These are phyloP conservation scores for Hypsopygia costalis DNA, from an alignment of 2,888 invertebrate genomes.

Conservation along the genomic window DNA sequence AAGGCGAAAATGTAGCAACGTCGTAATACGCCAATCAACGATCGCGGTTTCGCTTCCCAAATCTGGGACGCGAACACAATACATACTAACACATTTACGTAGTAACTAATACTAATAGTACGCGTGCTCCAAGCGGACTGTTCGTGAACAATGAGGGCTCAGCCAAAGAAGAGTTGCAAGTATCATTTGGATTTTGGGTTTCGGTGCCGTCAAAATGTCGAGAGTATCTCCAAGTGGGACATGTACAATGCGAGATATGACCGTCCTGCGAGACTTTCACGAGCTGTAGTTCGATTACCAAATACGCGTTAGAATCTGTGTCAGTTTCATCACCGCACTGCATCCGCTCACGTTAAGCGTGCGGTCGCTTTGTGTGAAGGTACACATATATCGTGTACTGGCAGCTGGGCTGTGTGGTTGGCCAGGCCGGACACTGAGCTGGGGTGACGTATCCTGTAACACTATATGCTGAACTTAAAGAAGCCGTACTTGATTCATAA, in stretches of 20 bases:
- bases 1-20: slow-evolving; percentile 74
- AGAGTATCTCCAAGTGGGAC: slow-evolving; percentile 65
- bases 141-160: slow-evolving; percentile 51
- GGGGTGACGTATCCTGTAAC: slow-evolving; percentile 24
- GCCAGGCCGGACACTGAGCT: slow-evolving; percentile 22
- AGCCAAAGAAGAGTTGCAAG: slow-evolving; percentile 54
- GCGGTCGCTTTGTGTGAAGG: slow-evolving; percentile 51
- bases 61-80: slow-evolving; percentile 68
- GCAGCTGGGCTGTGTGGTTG: slow-evolving; percentile 26
- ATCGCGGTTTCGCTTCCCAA: slow-evolving; percentile 69
- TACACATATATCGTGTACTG: slow-evolving; percentile 27
- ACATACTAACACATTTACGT: slow-evolving; percentile 45
- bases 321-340: slow-evolving; percentile 76
- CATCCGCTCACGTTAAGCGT: slow-evolving; percentile 63
- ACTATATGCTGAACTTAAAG: slow-evolving; percentile 13
- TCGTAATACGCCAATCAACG: slow-evolving; percentile 69
- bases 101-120: slow-evolving; percentile 33
- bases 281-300: slow-evolving; percentile 76
- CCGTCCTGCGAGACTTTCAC: slow-evolving; percentile 78
- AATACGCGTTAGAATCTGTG: slow-evolving; percentile 79
- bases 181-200: slow-evolving; percentile 63
- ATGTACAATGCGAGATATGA: slow-evolving; percentile 67
- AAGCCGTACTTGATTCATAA: slow-evolving; percentile 5
- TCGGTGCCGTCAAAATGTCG: slow-evolving; percentile 69
- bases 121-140: slow-evolving; percentile 41